Base-by-base conservation (phyloP, 2,113 vertebrate species). In the Rallus limicola region DNA sequence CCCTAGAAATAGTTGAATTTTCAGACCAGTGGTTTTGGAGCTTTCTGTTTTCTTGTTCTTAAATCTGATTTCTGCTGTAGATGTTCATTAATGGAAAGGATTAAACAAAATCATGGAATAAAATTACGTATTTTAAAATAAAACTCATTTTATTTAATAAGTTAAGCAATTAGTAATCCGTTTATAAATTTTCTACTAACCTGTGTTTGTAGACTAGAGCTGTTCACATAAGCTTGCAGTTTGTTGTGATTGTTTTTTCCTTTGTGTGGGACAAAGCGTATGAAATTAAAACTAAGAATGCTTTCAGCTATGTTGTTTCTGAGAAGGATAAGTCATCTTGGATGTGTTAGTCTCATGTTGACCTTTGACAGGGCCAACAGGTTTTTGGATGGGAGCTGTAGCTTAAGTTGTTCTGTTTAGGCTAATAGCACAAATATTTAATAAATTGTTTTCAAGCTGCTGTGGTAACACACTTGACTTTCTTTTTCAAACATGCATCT, bases 361-460 rank as follows among this genome's bases (percentile, higher is more conserved):
- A 80, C 44, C 80, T 95, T 75, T 84, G 80, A 79, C 65, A 68
- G 12, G 58, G 36, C 86, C 56, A 79, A 36, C 29, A 29, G 34
- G 23, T 53, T 82, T 88, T 77, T 85, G 78, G 38, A 55, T 81
- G 10, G 56, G 31, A 91, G 40, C 16, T 65, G 26, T 50, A 89
- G 44, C 36, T 80, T 79, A 82, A 81, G n/a, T 77, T 94, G 33
- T 62, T 97, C 52, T 88, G 63, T 94, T 94, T 78, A 81, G 62
- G 78, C 69, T 90, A 76, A 33, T 72, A 93, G 86, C 67, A 86
- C 77, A 93, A 93, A 81, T 84, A 33, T 91, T 97, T 92, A 69
- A 50, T 86, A 90, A 92, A 72, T 79, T 67, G 63, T 93, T 96
- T 92, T 75, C 70, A 90, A 94, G 74, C 86, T 97, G 60, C 87